A percentile compares a stretch with the other conserved stretches of the same genome.
phyloP scores from a whole-genome alignment of 2,113 vertebrate species.

The Zootoca vivipara region DNA sequence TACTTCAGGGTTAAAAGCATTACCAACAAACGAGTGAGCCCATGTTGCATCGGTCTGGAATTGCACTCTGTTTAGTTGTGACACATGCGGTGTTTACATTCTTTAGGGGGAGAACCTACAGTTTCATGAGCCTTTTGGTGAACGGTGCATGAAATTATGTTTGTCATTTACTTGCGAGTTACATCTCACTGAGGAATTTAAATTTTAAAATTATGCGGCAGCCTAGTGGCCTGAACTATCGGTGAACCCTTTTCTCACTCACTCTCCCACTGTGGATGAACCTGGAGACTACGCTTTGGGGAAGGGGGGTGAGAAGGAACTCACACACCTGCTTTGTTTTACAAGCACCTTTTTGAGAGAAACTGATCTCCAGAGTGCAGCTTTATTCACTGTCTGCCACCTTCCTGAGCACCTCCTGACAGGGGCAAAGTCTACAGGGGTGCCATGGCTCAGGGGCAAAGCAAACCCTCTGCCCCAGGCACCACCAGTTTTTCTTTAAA shows the following conservation, averaged over 20 bases:
- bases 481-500: background rate
- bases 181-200: conserved; percentile 24
- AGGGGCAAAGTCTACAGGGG: background rate
- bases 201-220: conserved; percentile 26
- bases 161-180: conserved; percentile 32
- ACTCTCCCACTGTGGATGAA: background rate
- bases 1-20: background rate
- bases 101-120: background rate
- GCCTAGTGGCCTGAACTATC: conserved; percentile 23
- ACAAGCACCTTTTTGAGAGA: background rate
- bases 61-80: conserved; percentile 16
- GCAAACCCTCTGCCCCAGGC: background rate
- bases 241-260: conserved; percentile 7
- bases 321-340: conserved; percentile 12
- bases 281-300: conserved; percentile 18
- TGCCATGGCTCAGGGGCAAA: background rate
- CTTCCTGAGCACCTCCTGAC: background rate
- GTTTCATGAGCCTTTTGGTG: background rate
- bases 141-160: conserved; percentile 28
- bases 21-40: background rate
- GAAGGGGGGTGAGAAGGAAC: conserved; percentile 6
- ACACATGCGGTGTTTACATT: conserved; percentile 25
- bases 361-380: background rate
- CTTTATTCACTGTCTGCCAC: background rate
- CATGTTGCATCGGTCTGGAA: conserved; percentile 6